Base-by-base conservation (phyloP, 1,140 invertebrate genomes). In the Zaprionus capensis region DNA sequence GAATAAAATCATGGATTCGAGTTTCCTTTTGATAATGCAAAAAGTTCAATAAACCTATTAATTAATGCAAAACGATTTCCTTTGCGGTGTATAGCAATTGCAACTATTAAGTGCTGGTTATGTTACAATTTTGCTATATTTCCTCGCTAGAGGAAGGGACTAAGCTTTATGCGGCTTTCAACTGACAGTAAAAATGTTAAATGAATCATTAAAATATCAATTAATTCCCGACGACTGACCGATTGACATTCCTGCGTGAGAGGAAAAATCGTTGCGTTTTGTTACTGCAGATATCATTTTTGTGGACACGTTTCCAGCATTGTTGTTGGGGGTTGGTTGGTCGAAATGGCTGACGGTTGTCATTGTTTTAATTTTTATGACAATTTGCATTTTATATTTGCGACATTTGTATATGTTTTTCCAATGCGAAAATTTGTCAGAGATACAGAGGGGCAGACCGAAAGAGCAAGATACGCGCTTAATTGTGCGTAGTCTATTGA, bases 121-220 rank as follows among this genome's bases (percentile, higher is more conserved):
- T 49, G 4, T 7, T 24, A 14, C 46, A n/a, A 51, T 51, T 22
- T 5, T 24, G 22, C 17, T 51, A 22, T 24, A 24, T 51, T 51
- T 14, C 7, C 2, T 28, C 7, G n/a, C n/a, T 44, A n/a, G 41
- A 17, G 20, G 2, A 24, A 12, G 20, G 11, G 11, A 24, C 11
- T 22, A 5, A 22, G 46, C 20, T 24, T 51, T 24, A 51, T 22
- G 20, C 46, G 46, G 17, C 22, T 51, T 51, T 24, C 1, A n/a
- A 31, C 80, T 78, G 80, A 77, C 73, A 44, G n/a, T 63, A 76
- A 76, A 68, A 71, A 63, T 28, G 38, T 59, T 15, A 78, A 76
- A 83, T 61, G 80, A 75, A 87, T 83, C 80, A 87, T 75, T 87
- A 88, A 88, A 87, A 75, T 62, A 66, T 78, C 74, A 83, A 88